phyloP scores from a whole-genome alignment of 1,140 invertebrate genomes.

The Brachionus rubens region DNA sequence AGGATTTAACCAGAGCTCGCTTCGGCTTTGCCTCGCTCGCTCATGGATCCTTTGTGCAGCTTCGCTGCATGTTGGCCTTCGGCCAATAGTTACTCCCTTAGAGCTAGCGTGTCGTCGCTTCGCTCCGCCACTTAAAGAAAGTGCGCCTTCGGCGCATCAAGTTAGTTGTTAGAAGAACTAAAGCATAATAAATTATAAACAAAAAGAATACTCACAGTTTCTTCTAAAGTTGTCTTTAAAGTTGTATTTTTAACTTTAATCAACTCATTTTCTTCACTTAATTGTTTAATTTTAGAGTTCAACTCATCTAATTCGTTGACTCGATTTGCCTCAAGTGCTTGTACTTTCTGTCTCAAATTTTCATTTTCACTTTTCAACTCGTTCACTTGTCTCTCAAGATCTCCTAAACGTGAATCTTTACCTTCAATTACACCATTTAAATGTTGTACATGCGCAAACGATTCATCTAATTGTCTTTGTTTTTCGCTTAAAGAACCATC shows the following conservation, averaged over 20 bases:
- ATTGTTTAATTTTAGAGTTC: conserved; percentile 14
- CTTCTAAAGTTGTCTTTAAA: background rate
- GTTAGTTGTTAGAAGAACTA: too few species aligned
- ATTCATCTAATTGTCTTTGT: background rate
- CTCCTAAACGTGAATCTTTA: background rate
- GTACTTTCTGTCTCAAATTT: background rate
- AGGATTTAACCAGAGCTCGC: too few species aligned
- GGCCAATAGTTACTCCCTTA: too few species aligned
- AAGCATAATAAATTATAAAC: background rate
- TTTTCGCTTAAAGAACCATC: background rate
- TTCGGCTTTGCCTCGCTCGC: too few species aligned
- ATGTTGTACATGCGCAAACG: background rate
- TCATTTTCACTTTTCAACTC: background rate
- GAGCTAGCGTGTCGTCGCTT: too few species aligned
- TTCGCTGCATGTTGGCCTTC: too few species aligned
- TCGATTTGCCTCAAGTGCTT: background rate
- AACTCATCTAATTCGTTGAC: background rate
- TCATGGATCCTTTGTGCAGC: too few species aligned
- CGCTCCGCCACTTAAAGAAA: too few species aligned
- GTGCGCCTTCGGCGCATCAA: too few species aligned
- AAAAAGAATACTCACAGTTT: background rate
- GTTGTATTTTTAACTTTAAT: conserved; percentile 2
- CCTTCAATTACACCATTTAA: background rate
- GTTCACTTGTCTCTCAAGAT: background rate
- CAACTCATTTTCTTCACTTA: conserved; percentile 14